Percentiles rank a stretch among this genome's conserved stretches.
Conservation (phyloP, 2,888 invertebrate genomes). For the Chesias legatella region DNA sequence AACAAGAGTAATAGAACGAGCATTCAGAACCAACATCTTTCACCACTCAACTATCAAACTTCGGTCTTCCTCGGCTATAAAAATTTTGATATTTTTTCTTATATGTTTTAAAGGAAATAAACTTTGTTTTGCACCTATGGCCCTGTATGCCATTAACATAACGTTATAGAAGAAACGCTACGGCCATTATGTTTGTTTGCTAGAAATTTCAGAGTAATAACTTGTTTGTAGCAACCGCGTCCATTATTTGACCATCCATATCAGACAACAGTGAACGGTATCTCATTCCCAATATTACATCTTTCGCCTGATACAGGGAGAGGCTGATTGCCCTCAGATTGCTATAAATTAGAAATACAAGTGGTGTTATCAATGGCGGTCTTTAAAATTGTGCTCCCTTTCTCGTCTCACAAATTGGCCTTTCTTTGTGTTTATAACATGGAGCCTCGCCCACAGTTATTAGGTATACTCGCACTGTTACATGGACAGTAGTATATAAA, state of each 20-base stretch:
- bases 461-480: conserved; percentile 22
- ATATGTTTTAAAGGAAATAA: conserved; percentile 22
- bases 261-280: conserved; percentile 60
- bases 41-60: conserved; percentile 70
- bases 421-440: conserved; percentile 64
- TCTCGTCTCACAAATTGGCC: conserved; percentile 72
- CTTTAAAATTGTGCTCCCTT: conserved; percentile 76
- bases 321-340: conserved; percentile 73
- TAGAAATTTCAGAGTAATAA: conserved; percentile 41
- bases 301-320: conserved; percentile 64
- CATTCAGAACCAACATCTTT: conserved; percentile 74
- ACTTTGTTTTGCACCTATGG: conserved; percentile 9
- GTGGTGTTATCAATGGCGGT: conserved; percentile 63
- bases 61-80: conserved; percentile 42
- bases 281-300: conserved; percentile 65
- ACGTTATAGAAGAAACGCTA: conserved; percentile 33
- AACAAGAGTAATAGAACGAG: conserved; percentile 71
- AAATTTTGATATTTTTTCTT: conserved; percentile 32
- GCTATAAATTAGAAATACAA: conserved; percentile 76
- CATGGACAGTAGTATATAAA: too few relatives aligned
- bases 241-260: conserved; percentile 51
- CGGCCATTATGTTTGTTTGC: conserved; percentile 38
- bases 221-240: conserved; percentile 33
- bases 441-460: conserved; percentile 48
- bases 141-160: conserved; percentile 16